Base-by-base conservation (phyloP, 2,113 vertebrate genomes). In the Phoxinus phoxinus region DNA sequence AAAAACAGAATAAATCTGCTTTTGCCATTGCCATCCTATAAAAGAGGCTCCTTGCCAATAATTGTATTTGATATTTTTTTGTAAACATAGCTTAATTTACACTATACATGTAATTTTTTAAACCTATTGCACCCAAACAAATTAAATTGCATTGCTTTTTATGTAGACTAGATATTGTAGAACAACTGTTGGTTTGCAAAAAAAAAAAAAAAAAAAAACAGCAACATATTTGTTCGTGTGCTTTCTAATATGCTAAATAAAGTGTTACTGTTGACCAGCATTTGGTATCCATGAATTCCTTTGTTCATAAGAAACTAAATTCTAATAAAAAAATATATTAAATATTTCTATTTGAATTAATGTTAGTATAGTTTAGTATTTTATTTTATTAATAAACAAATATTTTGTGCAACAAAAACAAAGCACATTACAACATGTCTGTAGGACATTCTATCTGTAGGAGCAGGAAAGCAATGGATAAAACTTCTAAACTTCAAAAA, bases 1-100 rank as follows among this genome's bases (percentile, higher is more conserved):
- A 79, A 59, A 79, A 79, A 56, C 27, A 63, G 17, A 61, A 63
- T 27, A 81, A 65, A 81, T 15, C 30, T 63, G 17, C 67, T 17
- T 35, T 32, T 67, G 30, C 17, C 65, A 67, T 35, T 35, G 8
- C 32, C 9, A 4, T 5, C 32, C 9, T 37, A 23, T 37, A 71
- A 71, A 69, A 69, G 67, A 71, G 17, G 32, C 19, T 37, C 9
- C 32, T 10, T 37, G 12, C 19, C 19, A 37, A 37, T 37, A 71
- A 23, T 2, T 4, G 21, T 10, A 11, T 37, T 23, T 23, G 8
- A 23, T 53, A 51, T 17, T 21, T 19, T 23, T 35, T 37, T 23
- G n/a, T 61, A 58, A 15, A 19, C 30, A 23, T 4, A 71, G 67
- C 9, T 41, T 23, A 2, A 12, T 71, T 71, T 41, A 9, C 17